phyloP scores from a whole-genome alignment of 1,140 invertebrate genomes.

The Pogonognathellus flavescens region DNA sequence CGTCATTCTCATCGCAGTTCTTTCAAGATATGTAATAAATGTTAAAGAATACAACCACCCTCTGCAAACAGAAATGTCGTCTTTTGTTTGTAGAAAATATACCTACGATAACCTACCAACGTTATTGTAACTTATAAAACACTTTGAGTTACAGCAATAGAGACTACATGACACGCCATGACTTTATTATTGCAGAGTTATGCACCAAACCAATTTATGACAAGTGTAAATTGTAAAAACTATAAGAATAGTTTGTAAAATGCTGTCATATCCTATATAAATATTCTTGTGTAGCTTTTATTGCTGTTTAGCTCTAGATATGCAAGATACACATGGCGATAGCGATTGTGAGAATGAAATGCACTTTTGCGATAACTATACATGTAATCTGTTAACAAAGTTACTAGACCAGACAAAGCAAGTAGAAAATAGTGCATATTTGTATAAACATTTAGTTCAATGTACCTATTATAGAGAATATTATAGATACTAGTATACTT shows the following conservation, averaged over 20 bases:
- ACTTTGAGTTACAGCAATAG: background rate
- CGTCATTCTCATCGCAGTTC: no score
- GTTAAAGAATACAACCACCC: no score
- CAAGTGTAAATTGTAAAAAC: background rate
- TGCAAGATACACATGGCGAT: background rate
- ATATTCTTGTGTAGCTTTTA: background rate
- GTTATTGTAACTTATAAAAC: no score
- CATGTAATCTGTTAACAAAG: background rate
- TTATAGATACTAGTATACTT: no score
- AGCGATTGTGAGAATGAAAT: constrained; percentile 8
- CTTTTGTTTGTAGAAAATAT: no score
- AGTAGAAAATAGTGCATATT: background rate
- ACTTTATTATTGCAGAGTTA: background rate
- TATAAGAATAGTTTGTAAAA: background rate
- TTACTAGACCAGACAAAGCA: background rate
- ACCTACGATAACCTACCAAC: no score
- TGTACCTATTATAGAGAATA: background rate
- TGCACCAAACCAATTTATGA: background rate
- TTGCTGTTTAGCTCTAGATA: background rate
- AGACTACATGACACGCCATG: background rate
- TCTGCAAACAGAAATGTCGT: no score
- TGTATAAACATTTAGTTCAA: background rate
- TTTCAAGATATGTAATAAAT: no score
- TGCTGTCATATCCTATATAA: no score
- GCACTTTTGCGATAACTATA: constrained; percentile 19